phyloP scores from a whole-genome alignment of 2,113 vertebrate species.

The Bombycilla garrulus region DNA sequence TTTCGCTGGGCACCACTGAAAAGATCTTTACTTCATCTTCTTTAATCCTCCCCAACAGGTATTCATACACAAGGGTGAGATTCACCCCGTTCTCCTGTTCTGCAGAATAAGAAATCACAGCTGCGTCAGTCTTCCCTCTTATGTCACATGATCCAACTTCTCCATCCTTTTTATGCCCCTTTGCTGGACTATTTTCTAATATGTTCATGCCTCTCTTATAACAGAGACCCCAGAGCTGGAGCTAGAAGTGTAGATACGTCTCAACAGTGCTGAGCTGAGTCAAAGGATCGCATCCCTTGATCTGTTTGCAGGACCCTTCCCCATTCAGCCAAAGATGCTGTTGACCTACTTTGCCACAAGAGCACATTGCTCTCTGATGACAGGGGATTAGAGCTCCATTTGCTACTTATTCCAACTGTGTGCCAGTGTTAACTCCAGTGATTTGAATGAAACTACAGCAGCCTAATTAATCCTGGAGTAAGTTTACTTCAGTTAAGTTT shows the following conservation, averaged over 20 bases:
- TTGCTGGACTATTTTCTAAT: neutral
- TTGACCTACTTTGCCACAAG: neutral
- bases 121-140: neutral
- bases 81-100: neutral
- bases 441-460: neutral
- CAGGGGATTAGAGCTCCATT: neutral
- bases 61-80: neutral
- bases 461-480: neutral
- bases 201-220: neutral
- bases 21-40: neutral
- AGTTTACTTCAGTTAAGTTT: neutral
- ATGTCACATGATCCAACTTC: neutral
- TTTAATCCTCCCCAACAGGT: neutral
- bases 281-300: fast-evolving
- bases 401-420: neutral
- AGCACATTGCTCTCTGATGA: neutral
- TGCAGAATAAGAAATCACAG: neutral
- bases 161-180: neutral
- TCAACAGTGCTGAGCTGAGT: neutral
- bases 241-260: neutral
- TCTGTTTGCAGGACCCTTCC: neutral
- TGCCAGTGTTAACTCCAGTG: neutral
- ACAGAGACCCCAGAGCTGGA: neutral
- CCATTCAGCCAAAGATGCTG: neutral
- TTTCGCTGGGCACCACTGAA: neutral